Conservation (phyloP, 2,113 vertebrate species). For the Erinaceus europaeus region DNA sequence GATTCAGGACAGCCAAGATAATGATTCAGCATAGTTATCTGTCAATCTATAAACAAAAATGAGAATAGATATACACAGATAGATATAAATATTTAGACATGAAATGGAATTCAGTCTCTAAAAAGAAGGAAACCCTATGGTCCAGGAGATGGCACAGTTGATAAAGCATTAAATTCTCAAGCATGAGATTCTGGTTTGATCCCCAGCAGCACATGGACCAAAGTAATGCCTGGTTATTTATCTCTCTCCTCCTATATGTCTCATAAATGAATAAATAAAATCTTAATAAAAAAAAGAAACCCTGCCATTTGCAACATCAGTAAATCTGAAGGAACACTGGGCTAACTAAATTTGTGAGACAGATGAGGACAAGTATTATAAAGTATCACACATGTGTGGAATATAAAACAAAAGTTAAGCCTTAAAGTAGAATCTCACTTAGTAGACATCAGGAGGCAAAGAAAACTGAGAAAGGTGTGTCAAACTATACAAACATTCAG, state of each 20-base stretch:
- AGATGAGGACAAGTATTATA: not conserved
- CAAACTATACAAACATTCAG: not conserved
- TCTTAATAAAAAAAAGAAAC: not conserved
- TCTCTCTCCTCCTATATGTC: too few relatives aligned
- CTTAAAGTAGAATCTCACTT: not conserved
- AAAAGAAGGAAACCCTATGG: too few relatives aligned
- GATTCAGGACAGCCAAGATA: too few relatives aligned
- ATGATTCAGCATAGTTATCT: not conserved
- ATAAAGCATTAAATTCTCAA: too few relatives aligned
- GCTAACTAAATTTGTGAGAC: not conserved
- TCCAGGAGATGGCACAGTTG: too few relatives aligned
- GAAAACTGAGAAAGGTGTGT: not conserved
- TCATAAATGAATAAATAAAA: too few relatives aligned
- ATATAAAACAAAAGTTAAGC: not conserved
- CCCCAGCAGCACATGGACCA: too few relatives aligned
- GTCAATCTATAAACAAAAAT: not conserved
- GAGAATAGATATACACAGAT: not conserved
- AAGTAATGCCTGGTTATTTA: too few relatives aligned
- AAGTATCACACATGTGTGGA: not conserved
- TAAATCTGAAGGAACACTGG: not conserved
- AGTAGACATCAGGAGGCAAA: fast-evolving
- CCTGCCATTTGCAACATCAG: not conserved
- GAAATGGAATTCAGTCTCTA: not conserved
- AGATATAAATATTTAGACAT: not conserved
- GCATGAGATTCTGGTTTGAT: too few relatives aligned